Evolutionary conservation across 2,888 invertebrate species (phyloP).

Genomic region (Ophraella communa): DNA sequence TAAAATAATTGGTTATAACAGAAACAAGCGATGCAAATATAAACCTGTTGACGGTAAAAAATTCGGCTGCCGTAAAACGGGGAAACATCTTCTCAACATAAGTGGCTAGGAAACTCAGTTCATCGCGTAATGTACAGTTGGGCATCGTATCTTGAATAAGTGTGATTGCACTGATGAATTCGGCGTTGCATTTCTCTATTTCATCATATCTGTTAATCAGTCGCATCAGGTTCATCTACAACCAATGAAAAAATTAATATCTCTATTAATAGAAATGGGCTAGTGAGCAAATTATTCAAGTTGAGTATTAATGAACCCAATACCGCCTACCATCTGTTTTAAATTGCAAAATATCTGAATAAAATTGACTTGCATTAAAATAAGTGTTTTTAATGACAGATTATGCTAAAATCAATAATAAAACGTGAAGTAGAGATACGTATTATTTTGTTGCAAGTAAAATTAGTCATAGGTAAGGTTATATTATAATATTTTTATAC

Average conservation of each 20-base stretch:
- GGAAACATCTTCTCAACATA: slow-evolving; percentile 5
- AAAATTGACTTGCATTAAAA: too few species aligned
- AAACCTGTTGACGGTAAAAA: slow-evolving; percentile 12
- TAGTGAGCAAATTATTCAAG: too few species aligned
- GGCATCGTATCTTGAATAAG: slow-evolving; percentile 2
- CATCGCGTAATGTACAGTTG: background rate
- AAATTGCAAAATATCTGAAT: too few species aligned
- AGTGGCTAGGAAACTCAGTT: background rate
- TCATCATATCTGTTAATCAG: background rate
- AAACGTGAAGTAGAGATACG: too few species aligned
- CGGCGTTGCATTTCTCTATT: background rate
- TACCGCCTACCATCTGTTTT: too few species aligned
- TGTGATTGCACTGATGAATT: background rate
- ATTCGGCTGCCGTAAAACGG: slow-evolving; percentile 5
- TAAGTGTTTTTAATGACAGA: too few species aligned
- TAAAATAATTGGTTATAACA: slow-evolving; percentile 7
- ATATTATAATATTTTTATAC: too few species aligned
- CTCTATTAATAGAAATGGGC: background rate
- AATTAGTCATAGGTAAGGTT: too few species aligned
- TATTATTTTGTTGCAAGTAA: too few species aligned
- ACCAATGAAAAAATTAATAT: background rate
- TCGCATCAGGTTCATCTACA: background rate
- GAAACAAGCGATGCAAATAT: slow-evolving; percentile 14
- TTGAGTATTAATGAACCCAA: too few species aligned
- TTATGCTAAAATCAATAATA: too few species aligned